Evolutionary conservation across 2,888 invertebrate species (phyloP), one percentile per base, ranked within the genome.

Genomic region (Lasius fuliginosus): DNA sequence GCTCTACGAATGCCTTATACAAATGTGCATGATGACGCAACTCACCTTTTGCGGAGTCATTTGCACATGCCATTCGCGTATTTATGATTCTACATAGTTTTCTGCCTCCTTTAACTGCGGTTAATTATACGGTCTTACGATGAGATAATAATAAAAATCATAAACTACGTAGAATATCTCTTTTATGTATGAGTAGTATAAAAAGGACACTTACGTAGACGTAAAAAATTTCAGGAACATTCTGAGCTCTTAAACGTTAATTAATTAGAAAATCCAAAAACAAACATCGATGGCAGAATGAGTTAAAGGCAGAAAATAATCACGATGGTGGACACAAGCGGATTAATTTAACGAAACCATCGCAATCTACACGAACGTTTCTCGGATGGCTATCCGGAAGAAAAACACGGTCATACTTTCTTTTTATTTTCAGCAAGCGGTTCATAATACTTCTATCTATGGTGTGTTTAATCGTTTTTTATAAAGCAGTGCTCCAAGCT

Each of bases 21-120:
- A 77, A 83, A 83, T 67, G 67, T 79, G 67, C 46, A n/a, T 40
- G 82, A 77, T 83, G 83, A 83, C 83, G 83, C 67, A 67, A 60
- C 58, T 67, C 79, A 42, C 77, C 67, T 77, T 65, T 83, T 62
- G 69, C 83, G 76, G 56, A 33, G 58, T 36, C 83, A 83, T 77
- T 83, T 83, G 65, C 76, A 83, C 69, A 77, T 83, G 64, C 85
- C 76, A 69, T 42, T 76, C 58, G 58, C 49, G 65, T 58, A 68
- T 68, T 60, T 83, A 75, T 36, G 68, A 73, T 53, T 40, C 64
- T 83, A 12, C 83, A 33, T 64, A 4, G 49, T 58, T 46, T 42
- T 71, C 33, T n/a, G 9, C 23, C 46, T 40, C 49, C 30, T 67
- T 15, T 30, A 49, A n/a, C 27, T 6, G 8, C 73, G 56, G 27